Evolutionary conservation across 2,113 vertebrate species (phyloP).

Genomic region (Eira barbara): DNA sequence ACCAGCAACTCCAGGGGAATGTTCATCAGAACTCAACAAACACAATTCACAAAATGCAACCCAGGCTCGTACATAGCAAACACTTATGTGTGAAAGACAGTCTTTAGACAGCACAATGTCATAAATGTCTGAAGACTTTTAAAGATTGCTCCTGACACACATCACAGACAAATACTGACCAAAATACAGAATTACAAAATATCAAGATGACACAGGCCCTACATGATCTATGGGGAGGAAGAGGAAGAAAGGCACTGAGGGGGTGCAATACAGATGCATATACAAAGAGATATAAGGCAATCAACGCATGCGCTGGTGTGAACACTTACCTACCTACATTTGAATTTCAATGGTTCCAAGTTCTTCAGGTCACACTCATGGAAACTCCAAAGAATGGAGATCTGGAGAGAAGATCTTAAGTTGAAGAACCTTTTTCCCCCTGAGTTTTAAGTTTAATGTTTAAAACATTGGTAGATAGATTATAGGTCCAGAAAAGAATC

Average conservation of each 20-base stretch:
- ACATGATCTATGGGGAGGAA: conserved; percentile 63
- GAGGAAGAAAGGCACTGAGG: conserved; percentile 76
- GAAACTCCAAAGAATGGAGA: conserved; percentile 85
- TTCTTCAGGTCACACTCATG: conserved; percentile 84
- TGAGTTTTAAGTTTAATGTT: conserved; percentile 74
- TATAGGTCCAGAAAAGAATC: conserved; percentile 69
- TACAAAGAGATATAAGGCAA: conserved; percentile 81
- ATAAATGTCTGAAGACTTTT: conserved; percentile 54
- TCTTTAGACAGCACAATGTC: conserved; percentile 64
- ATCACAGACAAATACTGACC: conserved; percentile 59
- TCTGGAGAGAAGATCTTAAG: conserved; percentile 86
- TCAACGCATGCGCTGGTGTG: conserved; percentile 86
- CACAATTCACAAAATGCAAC: conserved; percentile 42
- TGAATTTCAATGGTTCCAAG: conserved; percentile 84
- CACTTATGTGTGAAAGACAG: conserved; percentile 63
- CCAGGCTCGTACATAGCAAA: conserved; percentile 35
- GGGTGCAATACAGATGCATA: conserved; percentile 81
- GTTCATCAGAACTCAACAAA: conserved; percentile 35
- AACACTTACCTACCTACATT: conserved; percentile 85
- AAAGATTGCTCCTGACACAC: conserved; percentile 58
- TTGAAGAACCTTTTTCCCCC: conserved; percentile 82
- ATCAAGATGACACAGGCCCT: conserved; percentile 57
- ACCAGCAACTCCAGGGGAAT: background rate
- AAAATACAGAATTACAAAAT: conserved; percentile 52
- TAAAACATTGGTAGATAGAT: conserved; percentile 74